Conservation (phyloP, 2,888 invertebrate genomes). For the Magallana nippona region DNA sequence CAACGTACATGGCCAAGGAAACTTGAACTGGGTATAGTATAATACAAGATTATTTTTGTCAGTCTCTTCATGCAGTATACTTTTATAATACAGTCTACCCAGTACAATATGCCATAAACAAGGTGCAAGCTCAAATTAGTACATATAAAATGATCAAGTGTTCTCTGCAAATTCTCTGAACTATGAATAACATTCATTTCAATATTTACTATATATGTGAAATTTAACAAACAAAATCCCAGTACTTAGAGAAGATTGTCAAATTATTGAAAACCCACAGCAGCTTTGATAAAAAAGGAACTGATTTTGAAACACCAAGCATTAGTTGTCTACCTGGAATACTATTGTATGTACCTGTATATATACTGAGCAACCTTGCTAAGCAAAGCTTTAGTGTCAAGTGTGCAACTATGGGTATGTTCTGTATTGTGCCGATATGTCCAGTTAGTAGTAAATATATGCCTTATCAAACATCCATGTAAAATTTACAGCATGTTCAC, state of each 20-base stretch:
- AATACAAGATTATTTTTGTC: constrained; percentile 1
- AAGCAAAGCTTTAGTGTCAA: constrained; percentile 14
- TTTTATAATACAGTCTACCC: constrained; percentile 12
- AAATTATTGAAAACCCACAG: neutral
- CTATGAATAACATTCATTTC: constrained; percentile 5
- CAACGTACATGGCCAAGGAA: neutral
- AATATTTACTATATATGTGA: neutral
- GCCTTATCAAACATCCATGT: neutral
- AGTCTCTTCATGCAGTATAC: constrained; percentile 11
- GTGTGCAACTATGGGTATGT: neutral
- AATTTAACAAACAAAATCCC: neutral
- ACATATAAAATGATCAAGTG: neutral
- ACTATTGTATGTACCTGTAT: too few relatives aligned
- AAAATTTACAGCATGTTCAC: neutral
- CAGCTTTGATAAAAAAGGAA: neutral
- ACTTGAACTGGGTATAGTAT: neutral
- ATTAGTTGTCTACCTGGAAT: too few relatives aligned
- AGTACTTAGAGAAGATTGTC: neutral
- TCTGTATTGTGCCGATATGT: neutral
- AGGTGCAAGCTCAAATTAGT: constrained; percentile 26
- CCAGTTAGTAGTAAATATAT: constrained; percentile 18
- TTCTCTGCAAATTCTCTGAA: neutral
- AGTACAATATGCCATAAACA: constrained; percentile 27
- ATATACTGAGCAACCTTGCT: neutral
- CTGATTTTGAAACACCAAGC: too few relatives aligned